Conservation (phyloP, 2,113 vertebrate species). For the Oncorhynchus kisutch region DNA sequence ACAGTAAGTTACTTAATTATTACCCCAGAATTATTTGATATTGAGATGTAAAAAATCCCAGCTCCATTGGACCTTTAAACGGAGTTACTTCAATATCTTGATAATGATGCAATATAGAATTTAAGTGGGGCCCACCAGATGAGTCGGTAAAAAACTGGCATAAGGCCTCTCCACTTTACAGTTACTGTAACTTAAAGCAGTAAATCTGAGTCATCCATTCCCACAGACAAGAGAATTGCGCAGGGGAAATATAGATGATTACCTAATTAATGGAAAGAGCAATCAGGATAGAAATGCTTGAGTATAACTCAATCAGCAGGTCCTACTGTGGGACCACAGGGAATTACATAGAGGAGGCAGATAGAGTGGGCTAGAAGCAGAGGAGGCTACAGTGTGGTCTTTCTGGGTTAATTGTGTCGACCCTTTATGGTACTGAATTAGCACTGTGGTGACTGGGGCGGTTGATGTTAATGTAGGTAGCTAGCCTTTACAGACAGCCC, state of each 20-base stretch:
- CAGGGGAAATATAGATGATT: background rate
- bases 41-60: too few species aligned
- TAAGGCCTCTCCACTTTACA: background rate
- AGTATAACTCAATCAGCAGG: background rate
- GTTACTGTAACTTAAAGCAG: background rate
- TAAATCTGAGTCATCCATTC: constrained; percentile 6
- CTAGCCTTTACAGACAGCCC: background rate
- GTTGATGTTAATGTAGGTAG: background rate
- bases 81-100: background rate
- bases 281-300: background rate
- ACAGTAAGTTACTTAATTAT: too few species aligned
- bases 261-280: background rate
- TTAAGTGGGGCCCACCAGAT: background rate
- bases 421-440: background rate
- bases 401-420: constrained; percentile 7
- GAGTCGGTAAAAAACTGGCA: background rate
- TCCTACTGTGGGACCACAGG: background rate
- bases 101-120: background rate
- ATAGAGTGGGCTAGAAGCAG: background rate
- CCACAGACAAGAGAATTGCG: background rate
- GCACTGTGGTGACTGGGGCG: background rate
- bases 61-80: too few species aligned
- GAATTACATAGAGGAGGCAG: background rate
- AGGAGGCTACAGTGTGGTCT: background rate
- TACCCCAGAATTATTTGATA: too few species aligned